A percentile compares a stretch with the other conserved stretches of the same genome.
Conservation (phyloP, 2,888 invertebrate species). For the Sussaba pulchella region DNA sequence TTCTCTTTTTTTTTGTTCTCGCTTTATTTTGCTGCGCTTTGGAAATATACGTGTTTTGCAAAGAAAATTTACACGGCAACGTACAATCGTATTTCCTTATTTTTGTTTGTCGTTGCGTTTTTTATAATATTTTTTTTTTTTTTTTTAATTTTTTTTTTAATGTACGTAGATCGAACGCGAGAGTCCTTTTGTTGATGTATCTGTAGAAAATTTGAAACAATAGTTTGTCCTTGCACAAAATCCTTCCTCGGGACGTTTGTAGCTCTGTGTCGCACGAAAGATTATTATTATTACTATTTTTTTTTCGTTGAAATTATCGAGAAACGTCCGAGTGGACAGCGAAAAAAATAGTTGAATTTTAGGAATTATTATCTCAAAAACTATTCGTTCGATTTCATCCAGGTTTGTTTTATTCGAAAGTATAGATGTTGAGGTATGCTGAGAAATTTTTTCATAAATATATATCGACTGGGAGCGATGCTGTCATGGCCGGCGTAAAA, state of each 20-base stretch:
- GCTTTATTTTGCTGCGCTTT: conserved; percentile 34
- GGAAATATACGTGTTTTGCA: conserved; percentile 66
- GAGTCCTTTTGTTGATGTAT: not conserved
- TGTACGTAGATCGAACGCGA: not conserved
- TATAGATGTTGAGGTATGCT: too few relatives aligned
- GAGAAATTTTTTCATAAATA: too few relatives aligned
- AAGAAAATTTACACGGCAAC: conserved; percentile 48
- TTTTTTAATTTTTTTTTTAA: not conserved
- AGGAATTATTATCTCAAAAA: too few relatives aligned
- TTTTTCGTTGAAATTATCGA: too few relatives aligned
- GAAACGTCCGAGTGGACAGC: too few relatives aligned
- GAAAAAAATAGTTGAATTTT: too few relatives aligned
- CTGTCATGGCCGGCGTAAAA: too few relatives aligned
- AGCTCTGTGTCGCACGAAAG: not conserved
- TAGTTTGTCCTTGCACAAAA: not conserved
- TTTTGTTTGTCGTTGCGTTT: conserved; percentile 50
- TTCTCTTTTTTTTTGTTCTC: conserved; percentile 43
- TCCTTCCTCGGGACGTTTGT: not conserved
- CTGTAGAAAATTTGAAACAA: conserved; percentile 11
- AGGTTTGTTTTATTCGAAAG: too few relatives aligned
- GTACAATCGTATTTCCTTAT: conserved; percentile 48
- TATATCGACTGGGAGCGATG: too few relatives aligned
- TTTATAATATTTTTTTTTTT: too few relatives aligned
- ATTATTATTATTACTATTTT: too few relatives aligned
- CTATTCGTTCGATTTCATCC: too few relatives aligned